Evolutionary conservation across 2,888 invertebrate species (phyloP), one percentile per base, ranked within the genome.

Genomic region (Drosophila paracracens): DNA sequence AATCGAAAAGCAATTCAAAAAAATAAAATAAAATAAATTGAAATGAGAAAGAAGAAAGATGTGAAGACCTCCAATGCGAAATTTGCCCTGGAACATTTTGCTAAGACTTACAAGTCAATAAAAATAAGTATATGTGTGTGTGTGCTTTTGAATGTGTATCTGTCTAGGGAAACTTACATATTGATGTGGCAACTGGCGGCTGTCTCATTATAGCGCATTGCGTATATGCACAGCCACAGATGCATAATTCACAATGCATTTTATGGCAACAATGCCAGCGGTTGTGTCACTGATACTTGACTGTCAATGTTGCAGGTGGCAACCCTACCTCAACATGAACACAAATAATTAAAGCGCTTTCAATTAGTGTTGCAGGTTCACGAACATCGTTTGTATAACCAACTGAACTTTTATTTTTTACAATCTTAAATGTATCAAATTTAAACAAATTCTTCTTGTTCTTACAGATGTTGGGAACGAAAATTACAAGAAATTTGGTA

Each of bases 221-320:
- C 76, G 85, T 74, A 83, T 82, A 81, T 81, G 85, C 11, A 33
- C 1, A 33, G 33, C 75, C 82, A 51, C 64, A 61, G 71, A 71
- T 82, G 74, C 82, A 80, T 70, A 73, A 76, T 73, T 74, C 65
- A 77, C 63, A 81, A 77, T 77, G 82, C 70, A 74, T 62, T 69
- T 74, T 74, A 79, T 70, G 71, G 21, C 64, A 71, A 56, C 61
- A 70, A 57, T 53, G 11, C 7, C n/a, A 36, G 36, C 54, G 35
- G 18, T 18, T 54, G 35, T 11, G 25, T 18, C 53, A 36, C 6
- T 18, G 18, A 25, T 25, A 18, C 27, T 27, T 11, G 54, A 21
- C 52, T 43, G 46, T 10, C 53, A 66, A 60, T 62, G 61, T 36
- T 60, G 46, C 40, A 57, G 7, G 43, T 29, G 31, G 25, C 25